A percentile compares a stretch with the other conserved stretches of the same genome.
Evolutionary conservation across 1,140 invertebrate species (phyloP).

Genomic region (Drosophila pruinosa): DNA sequence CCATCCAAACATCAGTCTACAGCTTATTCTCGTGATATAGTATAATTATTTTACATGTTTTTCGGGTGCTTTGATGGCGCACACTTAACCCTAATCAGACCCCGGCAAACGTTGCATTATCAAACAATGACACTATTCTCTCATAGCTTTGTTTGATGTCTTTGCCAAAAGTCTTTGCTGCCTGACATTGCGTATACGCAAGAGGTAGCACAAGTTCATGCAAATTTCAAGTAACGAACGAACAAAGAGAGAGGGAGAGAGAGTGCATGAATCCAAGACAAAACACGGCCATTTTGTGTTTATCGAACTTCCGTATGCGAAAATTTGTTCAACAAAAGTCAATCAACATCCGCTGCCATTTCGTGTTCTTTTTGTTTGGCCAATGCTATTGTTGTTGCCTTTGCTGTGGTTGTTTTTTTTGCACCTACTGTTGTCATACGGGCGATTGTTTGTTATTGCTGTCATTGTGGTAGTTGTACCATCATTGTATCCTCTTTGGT

Average conservation of each 20-base stretch:
- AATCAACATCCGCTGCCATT: slow-evolving; percentile 68
- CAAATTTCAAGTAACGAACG: slow-evolving; percentile 34
- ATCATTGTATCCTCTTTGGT: slow-evolving; percentile 43
- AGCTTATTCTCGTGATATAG: slow-evolving; percentile 10
- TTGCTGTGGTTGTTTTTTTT: slow-evolving; percentile 27
- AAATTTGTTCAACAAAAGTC: slow-evolving; percentile 61
- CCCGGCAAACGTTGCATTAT: neutral
- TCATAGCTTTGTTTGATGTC: slow-evolving; percentile 9
- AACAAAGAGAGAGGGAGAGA: neutral
- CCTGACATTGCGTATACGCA: slow-evolving; percentile 29
- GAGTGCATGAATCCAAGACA: slow-evolving; percentile 12
- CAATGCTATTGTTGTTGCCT: slow-evolving; percentile 32
- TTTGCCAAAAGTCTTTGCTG: slow-evolving; percentile 16
- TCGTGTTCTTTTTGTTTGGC: slow-evolving; percentile 31
- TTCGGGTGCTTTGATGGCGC: neutral
- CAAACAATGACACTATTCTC: neutral
- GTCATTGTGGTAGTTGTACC: slow-evolving; percentile 23
- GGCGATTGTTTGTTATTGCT: slow-evolving; percentile 17
- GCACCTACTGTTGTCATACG: slow-evolving; percentile 5
- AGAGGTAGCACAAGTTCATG: slow-evolving; percentile 23
- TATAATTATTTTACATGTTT: slow-evolving; percentile 22
- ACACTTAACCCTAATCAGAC: slow-evolving; percentile 59
- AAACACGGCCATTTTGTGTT: slow-evolving; percentile 63
- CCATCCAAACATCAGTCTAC: slow-evolving; percentile 41
- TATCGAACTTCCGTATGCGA: slow-evolving; percentile 71